Evolutionary conservation across 1,140 invertebrate species (phyloP), one percentile per base, ranked within the genome.

Genomic region (Mycetomoellerius zeteki): DNA sequence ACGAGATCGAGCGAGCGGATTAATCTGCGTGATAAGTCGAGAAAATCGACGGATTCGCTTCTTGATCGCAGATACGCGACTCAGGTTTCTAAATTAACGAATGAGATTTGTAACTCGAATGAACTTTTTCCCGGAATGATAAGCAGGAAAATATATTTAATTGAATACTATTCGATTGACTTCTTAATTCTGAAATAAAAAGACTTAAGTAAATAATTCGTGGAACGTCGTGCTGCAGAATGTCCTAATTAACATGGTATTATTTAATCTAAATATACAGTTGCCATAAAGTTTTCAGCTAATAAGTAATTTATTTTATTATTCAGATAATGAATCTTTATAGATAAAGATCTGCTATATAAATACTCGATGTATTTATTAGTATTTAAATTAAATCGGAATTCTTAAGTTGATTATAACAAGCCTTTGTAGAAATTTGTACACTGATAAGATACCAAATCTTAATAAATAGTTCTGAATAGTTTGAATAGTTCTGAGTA

Each of bases 1-100:
- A 4, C 16, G 27, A 10, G 76, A 73, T 67, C 64, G 64, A 24
- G 37, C 37, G 52, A 21, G 43, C 52, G 19, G 58, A 65, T 78
- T 78, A 65, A 58, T 72, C 43, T 8, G 43, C n/a, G 69, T 14
- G 52, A 21, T 37, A 54, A 3, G 52, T 54, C 30, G 73, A 27
- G 33, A 37, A 76, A 76, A 60, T 43, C 16, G 54, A 43, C 16
- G 54, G 14, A 12, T 24, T 76, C 67, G 4, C n/a, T 69, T 21
- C 16, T 5, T 5, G 62, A 30, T 43, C 33, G 65, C 33, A 5
- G 65, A 43, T n/a, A 65, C 30, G n/a, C n/a, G 14, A 24, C 21
- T 47, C 21, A 16, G 16, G 4, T 6, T 69, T 69, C 21, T 16
- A 69, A 47, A 47, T 50, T 1, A 71, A 43, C 65, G 64, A 67